A percentile compares a stretch with the other conserved stretches of the same genome.
Evolutionary conservation across 2,888 invertebrate species (phyloP).

Genomic region (Stenchaetothrips biformis): DNA sequence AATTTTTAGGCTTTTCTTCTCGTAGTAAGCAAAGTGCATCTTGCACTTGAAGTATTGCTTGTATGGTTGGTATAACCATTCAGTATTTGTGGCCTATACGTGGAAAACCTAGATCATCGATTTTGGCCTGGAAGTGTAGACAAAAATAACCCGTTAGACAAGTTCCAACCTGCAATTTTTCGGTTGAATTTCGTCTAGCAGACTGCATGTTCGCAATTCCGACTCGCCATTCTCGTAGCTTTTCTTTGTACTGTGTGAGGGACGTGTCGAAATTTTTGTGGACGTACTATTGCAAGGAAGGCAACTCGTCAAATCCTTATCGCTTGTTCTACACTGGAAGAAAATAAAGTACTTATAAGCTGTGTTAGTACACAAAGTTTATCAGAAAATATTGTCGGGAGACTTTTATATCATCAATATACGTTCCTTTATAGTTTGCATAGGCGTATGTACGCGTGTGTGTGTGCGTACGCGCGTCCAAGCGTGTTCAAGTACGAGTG

Average conservation of each 20-base stretch:
- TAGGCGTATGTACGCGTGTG: not conserved
- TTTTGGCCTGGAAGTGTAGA: slow-evolving; percentile 11
- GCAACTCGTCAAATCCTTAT: not conserved
- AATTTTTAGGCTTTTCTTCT: not conserved
- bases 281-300: not conserved
- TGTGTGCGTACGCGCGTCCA: not conserved
- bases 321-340: not conserved
- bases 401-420: too few species aligned
- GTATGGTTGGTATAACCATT: not conserved
- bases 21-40: not conserved
- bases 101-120: not conserved
- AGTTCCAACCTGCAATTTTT: not conserved
- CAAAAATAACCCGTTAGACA: slow-evolving; percentile 25
- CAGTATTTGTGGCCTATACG: not conserved
- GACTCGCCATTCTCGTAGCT: too few species aligned
- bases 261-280: too few species aligned
- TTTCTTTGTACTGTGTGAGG: too few species aligned
- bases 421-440: not conserved
- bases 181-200: too few species aligned
- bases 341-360: too few species aligned
- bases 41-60: not conserved
- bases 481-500: not conserved
- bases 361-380: too few species aligned
- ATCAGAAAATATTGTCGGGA: too few species aligned
- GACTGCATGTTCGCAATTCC: too few species aligned